Base-by-base conservation (phyloP, 2,888 invertebrate species). In the Oligia strigilis region DNA sequence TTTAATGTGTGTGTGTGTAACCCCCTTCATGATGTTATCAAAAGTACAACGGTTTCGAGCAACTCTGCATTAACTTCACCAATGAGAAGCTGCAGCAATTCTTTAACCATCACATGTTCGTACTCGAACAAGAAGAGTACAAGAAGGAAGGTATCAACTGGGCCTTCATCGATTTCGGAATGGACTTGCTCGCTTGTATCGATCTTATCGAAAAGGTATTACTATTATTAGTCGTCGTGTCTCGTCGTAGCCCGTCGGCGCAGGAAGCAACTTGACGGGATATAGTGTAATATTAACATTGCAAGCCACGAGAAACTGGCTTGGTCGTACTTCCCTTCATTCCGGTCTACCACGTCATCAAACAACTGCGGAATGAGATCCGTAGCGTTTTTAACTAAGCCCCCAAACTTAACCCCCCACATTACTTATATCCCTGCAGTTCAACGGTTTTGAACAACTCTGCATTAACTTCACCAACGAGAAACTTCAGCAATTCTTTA, bases 391-490 rank as follows among this genome's bases (percentile, higher is more conserved):
- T n/a, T 90, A 89, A 91, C 87, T 74, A 72, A 86, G 92, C 92
- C 92, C 92, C 88, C 91, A 91, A 95, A 94, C 93, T 90, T 94
- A 95, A 96, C 95, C 83, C 90, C 92, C 94, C 95, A 91, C 93
- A 92, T 95, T 94, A 95, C 90, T 89, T 89, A 94, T 95, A 91
- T 95, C 96, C 97, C 97, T 97, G 97, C 97, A 98, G 98, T 98
- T 96, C 98, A 99, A 99, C 98, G 99, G 99, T 97, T 99, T 99
- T 98, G 99, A 99, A 97, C 99, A 99, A 98, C 98, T 99, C 96
- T 99, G 99, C 98, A 99, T 99, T 98, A 99, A 99, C 98, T 99
- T 99, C 98, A 99, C 99, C 97, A 99, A 99, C 97, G 99, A 99
- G 97, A 99, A 99, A 97, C 98, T 99, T 93, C 99, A 99, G 97